phyloP scores from a whole-genome alignment of 2,888 invertebrate genomes.

The Hydroisotoma schaefferi region DNA sequence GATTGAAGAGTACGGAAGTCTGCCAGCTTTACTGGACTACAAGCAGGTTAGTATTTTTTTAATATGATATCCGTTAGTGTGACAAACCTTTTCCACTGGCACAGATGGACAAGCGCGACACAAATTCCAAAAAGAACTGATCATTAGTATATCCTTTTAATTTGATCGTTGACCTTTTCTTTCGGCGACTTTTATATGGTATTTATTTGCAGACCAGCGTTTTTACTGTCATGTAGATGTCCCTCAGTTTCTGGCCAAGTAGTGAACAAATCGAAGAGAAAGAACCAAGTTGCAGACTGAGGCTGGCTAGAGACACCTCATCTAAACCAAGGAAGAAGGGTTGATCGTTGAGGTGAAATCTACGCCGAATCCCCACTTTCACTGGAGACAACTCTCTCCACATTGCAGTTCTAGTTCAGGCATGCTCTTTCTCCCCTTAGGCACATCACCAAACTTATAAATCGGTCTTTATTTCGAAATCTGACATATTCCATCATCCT shows the following conservation, averaged over 20 bases:
- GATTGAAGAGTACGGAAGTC: conserved; percentile 13
- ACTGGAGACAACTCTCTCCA: not conserved
- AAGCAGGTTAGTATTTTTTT: no score
- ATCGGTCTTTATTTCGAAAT: no score
- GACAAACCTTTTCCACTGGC: conserved; percentile 89
- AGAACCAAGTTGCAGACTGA: conserved; percentile 26
- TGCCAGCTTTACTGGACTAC: not conserved
- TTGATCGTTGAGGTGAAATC: conserved; percentile 6
- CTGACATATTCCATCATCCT: no score
- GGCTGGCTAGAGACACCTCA: not conserved
- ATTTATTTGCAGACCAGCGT: not conserved
- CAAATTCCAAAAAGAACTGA: conserved; percentile 95
- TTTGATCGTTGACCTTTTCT: not conserved
- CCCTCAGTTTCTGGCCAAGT: conserved; percentile 17
- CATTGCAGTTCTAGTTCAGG: not conserved
- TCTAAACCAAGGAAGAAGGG: not conserved
- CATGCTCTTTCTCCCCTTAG: not conserved
- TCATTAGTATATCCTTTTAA: conserved; percentile 61
- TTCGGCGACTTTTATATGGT: not conserved
- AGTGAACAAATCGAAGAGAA: conserved; percentile 39
- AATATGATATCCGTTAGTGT: not conserved
- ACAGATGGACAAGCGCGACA: conserved; percentile 95
- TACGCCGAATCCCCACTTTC: conserved; percentile 31
- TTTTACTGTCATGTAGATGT: conserved; percentile 2
- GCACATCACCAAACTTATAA: not conserved